Conservation (phyloP, 2,797 vertebrate genomes). For the Ciconia nigra region DNA sequence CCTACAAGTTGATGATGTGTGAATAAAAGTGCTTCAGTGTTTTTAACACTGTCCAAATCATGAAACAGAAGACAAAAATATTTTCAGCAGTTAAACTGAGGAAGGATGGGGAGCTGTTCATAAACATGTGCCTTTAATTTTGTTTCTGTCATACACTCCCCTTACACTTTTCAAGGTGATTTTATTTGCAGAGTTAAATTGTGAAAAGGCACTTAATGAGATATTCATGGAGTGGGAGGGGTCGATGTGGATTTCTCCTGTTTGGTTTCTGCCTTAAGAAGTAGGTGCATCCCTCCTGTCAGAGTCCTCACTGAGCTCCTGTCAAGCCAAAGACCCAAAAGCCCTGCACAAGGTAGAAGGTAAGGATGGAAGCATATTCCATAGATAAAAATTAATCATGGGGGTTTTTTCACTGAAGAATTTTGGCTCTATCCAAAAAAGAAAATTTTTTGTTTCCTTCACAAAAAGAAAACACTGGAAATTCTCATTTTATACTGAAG, state of each 20-base stretch:
- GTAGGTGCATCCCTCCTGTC: not conserved
- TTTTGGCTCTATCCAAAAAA: not conserved
- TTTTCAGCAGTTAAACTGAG: slow-evolving; percentile 18
- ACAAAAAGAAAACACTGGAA: not conserved
- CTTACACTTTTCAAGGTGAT: not conserved
- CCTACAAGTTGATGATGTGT: slow-evolving; percentile 14
- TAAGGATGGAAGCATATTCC: not conserved
- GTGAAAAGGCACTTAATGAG: not conserved
- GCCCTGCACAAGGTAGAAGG: not conserved
- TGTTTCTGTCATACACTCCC: not conserved
- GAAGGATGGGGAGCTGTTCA: not conserved
- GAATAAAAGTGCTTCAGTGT: slow-evolving; percentile 35
- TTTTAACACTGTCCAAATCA: slow-evolving; percentile 36
- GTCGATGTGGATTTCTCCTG: not conserved
- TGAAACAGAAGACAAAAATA: slow-evolving; percentile 39
- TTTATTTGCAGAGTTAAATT: not conserved
- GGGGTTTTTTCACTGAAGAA: not conserved
- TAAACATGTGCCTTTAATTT: slow-evolving; percentile 35
- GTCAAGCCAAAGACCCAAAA: not conserved
- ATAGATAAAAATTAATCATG: not conserved
- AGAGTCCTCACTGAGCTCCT: not conserved
- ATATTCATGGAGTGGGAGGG: not conserved
- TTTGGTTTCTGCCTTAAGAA: not conserved
- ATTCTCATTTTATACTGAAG: slow-evolving; percentile 12
- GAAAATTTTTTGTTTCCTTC: not conserved